Evolutionary conservation across 2,888 invertebrate species (phyloP).

Genomic region (Drosophila sordidapex): DNA sequence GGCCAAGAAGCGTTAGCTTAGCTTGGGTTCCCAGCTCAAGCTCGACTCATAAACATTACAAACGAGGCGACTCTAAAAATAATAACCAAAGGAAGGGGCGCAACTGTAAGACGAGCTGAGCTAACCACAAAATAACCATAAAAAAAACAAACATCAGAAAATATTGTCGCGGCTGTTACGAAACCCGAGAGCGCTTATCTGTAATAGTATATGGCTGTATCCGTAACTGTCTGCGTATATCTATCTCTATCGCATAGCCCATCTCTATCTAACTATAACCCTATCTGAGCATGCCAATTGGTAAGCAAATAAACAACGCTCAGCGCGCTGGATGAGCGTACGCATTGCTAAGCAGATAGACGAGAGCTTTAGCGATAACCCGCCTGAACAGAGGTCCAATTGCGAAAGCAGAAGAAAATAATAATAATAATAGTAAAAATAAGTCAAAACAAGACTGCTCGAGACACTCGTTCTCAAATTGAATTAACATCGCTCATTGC

Average conservation of each 20-base stretch:
- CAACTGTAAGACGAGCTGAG: slow-evolving; percentile 72
- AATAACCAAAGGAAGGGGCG: slow-evolving; percentile 17
- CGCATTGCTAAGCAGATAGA: slow-evolving; percentile 45
- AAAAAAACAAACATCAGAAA: slow-evolving; percentile 32
- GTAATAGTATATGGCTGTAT: slow-evolving; percentile 21
- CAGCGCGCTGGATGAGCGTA: slow-evolving; percentile 26
- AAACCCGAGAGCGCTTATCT: slow-evolving; percentile 62
- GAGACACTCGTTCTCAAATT: slow-evolving; percentile 50
- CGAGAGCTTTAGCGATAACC: slow-evolving; percentile 35
- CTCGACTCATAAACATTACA: slow-evolving; percentile 9
- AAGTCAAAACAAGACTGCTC: neutral
- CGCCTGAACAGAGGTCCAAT: slow-evolving; percentile 2
- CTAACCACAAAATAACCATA: slow-evolving; percentile 60
- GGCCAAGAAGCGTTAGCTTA: slow-evolving; percentile 1
- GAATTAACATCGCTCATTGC: slow-evolving; percentile 54
- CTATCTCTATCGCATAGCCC: slow-evolving; percentile 8
- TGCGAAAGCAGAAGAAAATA: neutral
- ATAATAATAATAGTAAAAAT: neutral
- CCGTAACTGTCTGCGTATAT: slow-evolving; percentile 20
- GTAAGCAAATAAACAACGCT: slow-evolving; percentile 72
- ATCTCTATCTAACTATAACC: slow-evolving; percentile 29
- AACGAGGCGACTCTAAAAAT: slow-evolving; percentile 27
- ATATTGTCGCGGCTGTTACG: slow-evolving; percentile 58
- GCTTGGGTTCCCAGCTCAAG: neutral
- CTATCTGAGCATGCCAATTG: slow-evolving; percentile 62